phyloP scores from a whole-genome alignment of 2,888 invertebrate species.

The Orthonevra nobilis region DNA sequence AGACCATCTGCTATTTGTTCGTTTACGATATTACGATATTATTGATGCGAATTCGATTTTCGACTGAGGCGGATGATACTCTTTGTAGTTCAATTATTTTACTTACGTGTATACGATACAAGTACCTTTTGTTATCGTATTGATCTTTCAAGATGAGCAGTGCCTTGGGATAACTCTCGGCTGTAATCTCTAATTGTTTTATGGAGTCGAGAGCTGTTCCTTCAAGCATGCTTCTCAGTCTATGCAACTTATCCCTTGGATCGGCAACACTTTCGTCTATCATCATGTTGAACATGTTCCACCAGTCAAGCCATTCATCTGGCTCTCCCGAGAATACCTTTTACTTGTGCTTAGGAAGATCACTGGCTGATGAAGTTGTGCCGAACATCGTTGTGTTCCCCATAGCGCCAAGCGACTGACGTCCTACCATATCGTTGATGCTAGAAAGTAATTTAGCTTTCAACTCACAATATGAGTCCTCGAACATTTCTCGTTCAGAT shows the following conservation, averaged over 20 bases:
- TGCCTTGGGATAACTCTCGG: conserved; percentile 1
- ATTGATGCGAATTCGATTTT: not conserved
- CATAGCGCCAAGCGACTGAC: too few relatives aligned
- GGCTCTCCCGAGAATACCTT: too few relatives aligned
- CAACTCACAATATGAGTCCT: too few relatives aligned
- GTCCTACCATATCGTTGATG: not conserved
- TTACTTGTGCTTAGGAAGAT: not conserved
- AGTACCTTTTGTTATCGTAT: not conserved
- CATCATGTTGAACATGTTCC: too few relatives aligned
- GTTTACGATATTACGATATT: not conserved
- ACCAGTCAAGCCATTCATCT: too few relatives aligned
- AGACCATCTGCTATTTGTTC: not conserved
- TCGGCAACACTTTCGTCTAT: too few relatives aligned
- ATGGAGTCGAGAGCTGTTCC: not conserved
- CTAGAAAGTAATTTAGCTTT: too few relatives aligned
- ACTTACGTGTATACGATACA: not conserved
- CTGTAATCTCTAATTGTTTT: not conserved
- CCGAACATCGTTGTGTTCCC: not conserved
- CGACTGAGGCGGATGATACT: not conserved
- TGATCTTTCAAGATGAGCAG: not conserved
- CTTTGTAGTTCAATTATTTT: not conserved
- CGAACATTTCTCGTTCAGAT: too few relatives aligned
- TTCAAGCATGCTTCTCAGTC: too few relatives aligned
- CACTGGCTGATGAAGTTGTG: too few relatives aligned
- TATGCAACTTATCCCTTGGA: too few relatives aligned